Base-by-base conservation (phyloP, 2,888 invertebrate genomes). In the Nowickia ferox region DNA sequence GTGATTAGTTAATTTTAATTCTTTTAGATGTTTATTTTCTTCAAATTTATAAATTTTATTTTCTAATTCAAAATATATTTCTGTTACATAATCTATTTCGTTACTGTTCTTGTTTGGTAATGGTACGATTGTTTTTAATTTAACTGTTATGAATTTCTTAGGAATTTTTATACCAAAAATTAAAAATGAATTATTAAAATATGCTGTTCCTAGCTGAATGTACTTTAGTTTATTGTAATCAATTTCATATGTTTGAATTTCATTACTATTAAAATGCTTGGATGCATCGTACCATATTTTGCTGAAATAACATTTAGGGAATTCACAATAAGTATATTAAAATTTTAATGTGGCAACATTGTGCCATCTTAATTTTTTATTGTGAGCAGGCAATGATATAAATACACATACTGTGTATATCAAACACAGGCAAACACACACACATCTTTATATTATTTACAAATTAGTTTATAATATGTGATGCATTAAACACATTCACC, bases 51-150 rank as follows among this genome's bases (percentile, higher is more conserved):
- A 46, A 30, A 30, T 30, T 46, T 46, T 46, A 9, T 46, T 46
- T 46, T 46, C 46, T 10, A 46, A 46, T 46, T 46, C 8, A 46
- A 46, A 46, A 46, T 46, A 46, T 46, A 13, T 46, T 46, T 46
- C 46, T 46, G 8, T 46, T 46, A 46, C 46, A 46, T 30, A 46
- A 9, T 46, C 46, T 46, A 46, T 46, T 46, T 46, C 46, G 13
- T 46, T 46, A 8, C 46, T 46, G 46, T 46, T 46, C 4, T 46
- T 46, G 5, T 46, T 46, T 46, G 9, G 46, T 46, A 46, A 46
- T 46, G 46, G 46, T 46, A 46, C 46, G 46, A 46, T 46, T 46
- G 46, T 46, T 46, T 46, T 46, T 46, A 46, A 46, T 46, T 46
- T 46, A 1, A 46, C 46, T 46, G 46, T 46, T 46, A 46, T 46